These are phyloP conservation scores for Augochlorella aurata DNA, from an alignment of 2,888 invertebrate species.

Conservation along the genomic window DNA sequence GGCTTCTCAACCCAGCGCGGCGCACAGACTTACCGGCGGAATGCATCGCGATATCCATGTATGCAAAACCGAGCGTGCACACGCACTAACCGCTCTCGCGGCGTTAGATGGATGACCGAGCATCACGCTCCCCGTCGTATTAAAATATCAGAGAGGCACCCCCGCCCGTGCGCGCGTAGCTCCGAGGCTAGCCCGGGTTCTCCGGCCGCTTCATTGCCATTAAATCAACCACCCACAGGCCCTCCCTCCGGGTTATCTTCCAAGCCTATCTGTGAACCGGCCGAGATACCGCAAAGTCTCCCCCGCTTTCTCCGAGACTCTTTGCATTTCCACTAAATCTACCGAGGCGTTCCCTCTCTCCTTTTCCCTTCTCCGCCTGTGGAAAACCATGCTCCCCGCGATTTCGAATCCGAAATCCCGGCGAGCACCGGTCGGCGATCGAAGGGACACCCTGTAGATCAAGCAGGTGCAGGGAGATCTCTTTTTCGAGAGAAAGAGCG, in stretches of 20 bases:
- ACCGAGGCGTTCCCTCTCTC: neutral
- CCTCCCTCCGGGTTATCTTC: slow-evolving; percentile 74
- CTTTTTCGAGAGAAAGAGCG: slow-evolving; percentile 19
- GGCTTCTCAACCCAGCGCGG: slow-evolving; percentile 41
- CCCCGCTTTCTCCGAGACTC: slow-evolving; percentile 54
- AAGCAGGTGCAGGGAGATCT: slow-evolving; percentile 32
- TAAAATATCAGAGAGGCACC: slow-evolving; percentile 78
- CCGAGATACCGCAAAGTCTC: slow-evolving; percentile 66
- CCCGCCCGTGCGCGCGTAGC: slow-evolving; percentile 34
- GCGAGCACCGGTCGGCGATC: neutral
- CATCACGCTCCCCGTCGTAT: slow-evolving; percentile 81
- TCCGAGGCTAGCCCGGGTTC: slow-evolving; percentile 44
- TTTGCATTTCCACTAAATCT: slow-evolving; percentile 59
- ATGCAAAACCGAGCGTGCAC: slow-evolving; percentile 81
- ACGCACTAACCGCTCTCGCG: slow-evolving; percentile 72
- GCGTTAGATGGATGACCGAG: slow-evolving; percentile 79
- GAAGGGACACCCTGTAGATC: slow-evolving; percentile 25
- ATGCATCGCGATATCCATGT: slow-evolving; percentile 80
- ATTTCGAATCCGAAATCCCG: too few relatives aligned
- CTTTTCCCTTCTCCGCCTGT: neutral
- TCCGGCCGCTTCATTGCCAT: slow-evolving; percentile 68
- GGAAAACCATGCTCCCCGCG: neutral
- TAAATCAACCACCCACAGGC: slow-evolving; percentile 80
- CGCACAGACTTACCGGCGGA: slow-evolving; percentile 51
- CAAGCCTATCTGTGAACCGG: slow-evolving; percentile 75